phyloP scores from a whole-genome alignment of 2,113 vertebrate species.

The Mugil cephalus region DNA sequence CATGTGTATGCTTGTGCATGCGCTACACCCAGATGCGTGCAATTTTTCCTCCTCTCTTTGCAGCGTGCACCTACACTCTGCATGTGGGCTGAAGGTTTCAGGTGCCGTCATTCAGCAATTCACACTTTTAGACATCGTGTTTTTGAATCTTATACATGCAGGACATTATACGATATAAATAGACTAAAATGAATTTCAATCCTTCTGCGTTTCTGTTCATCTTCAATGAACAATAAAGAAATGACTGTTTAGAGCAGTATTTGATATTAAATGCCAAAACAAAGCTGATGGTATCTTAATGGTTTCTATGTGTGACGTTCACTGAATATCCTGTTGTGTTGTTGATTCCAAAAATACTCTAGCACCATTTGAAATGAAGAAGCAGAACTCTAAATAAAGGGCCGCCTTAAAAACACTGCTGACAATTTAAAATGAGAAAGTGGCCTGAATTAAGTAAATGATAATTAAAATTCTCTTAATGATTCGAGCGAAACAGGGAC shows the following conservation, averaged over 20 bases:
- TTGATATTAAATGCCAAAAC: too few species aligned
- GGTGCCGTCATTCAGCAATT: background rate
- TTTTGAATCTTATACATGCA: too few species aligned
- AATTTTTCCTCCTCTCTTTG: constrained; percentile 40
- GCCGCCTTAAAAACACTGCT: background rate
- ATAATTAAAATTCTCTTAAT: background rate
- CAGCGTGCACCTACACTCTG: constrained; percentile 57
- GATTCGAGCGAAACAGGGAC: constrained; percentile 5
- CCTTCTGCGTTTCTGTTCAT: too few species aligned
- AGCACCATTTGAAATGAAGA: background rate
- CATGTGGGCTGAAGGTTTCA: constrained; percentile 59
- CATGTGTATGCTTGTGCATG: background rate
- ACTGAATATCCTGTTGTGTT: background rate
- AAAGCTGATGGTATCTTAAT: too few species aligned
- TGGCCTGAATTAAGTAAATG: background rate
- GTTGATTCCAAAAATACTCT: background rate
- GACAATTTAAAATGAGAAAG: background rate
- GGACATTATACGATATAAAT: too few species aligned
- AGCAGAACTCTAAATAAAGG: background rate
- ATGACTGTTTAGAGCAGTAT: too few species aligned
- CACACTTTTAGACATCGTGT: constrained; percentile 8
- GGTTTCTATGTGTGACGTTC: background rate
- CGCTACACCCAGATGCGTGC: constrained; percentile 33
- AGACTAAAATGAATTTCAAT: too few species aligned
- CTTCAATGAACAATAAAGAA: too few species aligned